These are phyloP conservation scores for Ceyx margarethae DNA, from an alignment of 2,113 vertebrate genomes.

Conservation along the genomic window DNA sequence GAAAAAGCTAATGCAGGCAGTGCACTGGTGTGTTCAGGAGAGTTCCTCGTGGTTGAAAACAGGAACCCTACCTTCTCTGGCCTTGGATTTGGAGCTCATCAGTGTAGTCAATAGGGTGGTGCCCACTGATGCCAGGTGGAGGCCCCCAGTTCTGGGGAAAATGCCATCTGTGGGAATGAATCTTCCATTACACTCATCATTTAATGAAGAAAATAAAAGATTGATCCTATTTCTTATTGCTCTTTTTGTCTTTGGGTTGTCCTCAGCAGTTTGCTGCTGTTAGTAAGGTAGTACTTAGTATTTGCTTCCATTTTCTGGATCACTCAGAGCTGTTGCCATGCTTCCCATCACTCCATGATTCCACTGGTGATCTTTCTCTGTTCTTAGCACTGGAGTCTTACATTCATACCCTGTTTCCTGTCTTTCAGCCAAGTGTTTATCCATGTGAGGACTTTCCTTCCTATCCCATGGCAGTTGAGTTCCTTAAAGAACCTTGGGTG, in stretches of 20 bases:
- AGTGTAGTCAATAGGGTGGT: not conserved
- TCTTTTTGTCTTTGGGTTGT: not conserved
- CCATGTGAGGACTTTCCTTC: constrained; percentile 38
- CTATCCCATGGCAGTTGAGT: constrained; percentile 17
- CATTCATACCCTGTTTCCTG: constrained; percentile 1
- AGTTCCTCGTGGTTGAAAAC: not conserved
- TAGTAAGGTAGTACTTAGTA: not conserved
- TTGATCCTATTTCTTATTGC: not conserved
- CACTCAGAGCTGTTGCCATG: not conserved
- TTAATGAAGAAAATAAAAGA: not conserved
- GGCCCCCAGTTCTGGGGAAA: not conserved
- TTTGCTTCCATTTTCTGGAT: not conserved
- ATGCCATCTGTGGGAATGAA: not conserved
- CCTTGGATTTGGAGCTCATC: not conserved
- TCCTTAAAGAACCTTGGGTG: constrained; percentile 32
- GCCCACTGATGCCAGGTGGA: not conserved
- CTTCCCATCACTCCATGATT: not conserved
- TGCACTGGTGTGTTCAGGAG: not conserved
- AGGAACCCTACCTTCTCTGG: not conserved
- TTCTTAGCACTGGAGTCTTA: not conserved
- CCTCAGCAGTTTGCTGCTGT: not conserved
- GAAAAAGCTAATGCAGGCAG: not conserved
- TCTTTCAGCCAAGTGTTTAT: constrained; percentile 33
- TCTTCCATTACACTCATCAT: not conserved
- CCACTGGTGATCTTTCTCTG: not conserved